These are phyloP conservation scores for Neolamprologus sp. DNA, from an alignment of 2,113 vertebrate genomes.

Conservation along the genomic window DNA sequence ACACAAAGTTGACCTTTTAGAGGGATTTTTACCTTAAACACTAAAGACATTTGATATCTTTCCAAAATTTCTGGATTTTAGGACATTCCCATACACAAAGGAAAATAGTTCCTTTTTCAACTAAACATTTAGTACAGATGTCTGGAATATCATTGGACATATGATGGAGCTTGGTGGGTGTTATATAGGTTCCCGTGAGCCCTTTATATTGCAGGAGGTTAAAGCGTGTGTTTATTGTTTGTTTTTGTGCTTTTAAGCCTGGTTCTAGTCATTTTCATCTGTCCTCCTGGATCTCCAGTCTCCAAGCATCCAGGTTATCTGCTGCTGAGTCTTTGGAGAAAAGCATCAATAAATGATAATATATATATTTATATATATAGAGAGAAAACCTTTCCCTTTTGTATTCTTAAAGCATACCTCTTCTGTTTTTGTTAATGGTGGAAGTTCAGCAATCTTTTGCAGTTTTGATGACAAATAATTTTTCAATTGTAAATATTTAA, in stretches of 20 bases:
- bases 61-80: not conserved
- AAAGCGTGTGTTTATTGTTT: not conserved
- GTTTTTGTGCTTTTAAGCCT: not conserved
- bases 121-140: not conserved
- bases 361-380: not conserved
- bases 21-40: not conserved
- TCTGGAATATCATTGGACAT: not conserved
- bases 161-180: accelerated
- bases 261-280: not conserved
- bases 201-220: not conserved
- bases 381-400: not conserved
- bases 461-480: accelerated
- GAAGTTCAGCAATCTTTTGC: not conserved
- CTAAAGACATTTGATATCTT: not conserved
- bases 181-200: accelerated
- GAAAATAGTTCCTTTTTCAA: not conserved
- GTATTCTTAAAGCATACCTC: not conserved
- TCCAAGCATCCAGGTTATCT: not conserved
- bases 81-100: not conserved
- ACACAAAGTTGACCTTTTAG: accelerated
- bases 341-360: not conserved
- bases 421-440: not conserved
- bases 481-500: not conserved
- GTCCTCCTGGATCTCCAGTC: not conserved
- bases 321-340: not conserved